phyloP scores from a whole-genome alignment of 2,113 vertebrate species.

The Tonatia bakeri region DNA sequence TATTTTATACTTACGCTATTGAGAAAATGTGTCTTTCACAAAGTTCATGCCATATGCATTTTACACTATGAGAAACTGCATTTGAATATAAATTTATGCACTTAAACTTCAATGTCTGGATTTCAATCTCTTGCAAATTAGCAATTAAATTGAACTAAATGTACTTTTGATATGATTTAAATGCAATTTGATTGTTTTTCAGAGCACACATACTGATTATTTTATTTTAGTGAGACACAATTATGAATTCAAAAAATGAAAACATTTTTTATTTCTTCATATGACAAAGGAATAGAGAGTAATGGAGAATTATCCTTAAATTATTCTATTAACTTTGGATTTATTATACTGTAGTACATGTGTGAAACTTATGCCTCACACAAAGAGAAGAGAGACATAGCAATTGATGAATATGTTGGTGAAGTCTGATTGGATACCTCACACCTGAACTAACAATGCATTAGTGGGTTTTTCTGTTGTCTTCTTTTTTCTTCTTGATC shows the following conservation, averaged over 20 bases:
- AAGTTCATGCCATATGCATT: constrained; percentile 46
- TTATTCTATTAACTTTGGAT: background rate
- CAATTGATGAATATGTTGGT: background rate
- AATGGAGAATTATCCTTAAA: background rate
- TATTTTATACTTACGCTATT: constrained; percentile 21
- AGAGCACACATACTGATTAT: constrained; percentile 37
- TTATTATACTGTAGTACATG: background rate
- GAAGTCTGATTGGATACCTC: background rate
- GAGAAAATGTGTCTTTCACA: background rate
- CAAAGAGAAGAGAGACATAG: background rate
- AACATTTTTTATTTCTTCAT: constrained; percentile 14
- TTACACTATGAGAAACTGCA: constrained; percentile 20
- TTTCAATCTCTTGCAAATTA: constrained; percentile 62
- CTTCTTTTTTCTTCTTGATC: background rate
- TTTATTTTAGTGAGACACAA: constrained; percentile 16
- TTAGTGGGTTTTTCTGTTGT: background rate
- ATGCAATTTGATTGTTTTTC: constrained; percentile 50
- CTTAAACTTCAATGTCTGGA: constrained; percentile 49
- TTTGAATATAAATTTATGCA: constrained; percentile 61
- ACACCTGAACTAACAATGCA: background rate
- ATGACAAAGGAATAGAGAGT: background rate
- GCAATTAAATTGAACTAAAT: constrained; percentile 55
- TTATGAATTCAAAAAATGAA: constrained; percentile 9
- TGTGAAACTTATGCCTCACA: background rate
- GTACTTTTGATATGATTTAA: constrained; percentile 56